Evolutionary conservation across 2,797 vertebrate genomes (phyloP).

Genomic region (Pseudochirops cupreus): DNA sequence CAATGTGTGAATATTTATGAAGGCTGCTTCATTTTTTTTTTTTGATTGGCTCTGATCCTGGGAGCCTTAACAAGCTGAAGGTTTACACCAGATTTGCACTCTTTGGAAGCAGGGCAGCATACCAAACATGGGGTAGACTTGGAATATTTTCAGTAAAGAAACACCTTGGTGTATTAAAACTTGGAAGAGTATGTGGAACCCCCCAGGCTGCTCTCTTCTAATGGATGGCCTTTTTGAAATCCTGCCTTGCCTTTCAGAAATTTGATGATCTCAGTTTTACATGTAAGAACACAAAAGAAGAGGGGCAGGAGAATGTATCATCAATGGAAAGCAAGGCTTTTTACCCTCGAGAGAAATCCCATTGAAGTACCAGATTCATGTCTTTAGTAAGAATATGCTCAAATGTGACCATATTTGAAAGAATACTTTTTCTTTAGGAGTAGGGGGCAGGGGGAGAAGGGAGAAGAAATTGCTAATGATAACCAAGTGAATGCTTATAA

Average conservation of each 20-base stretch:
- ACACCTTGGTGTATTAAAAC: conserved; percentile 53
- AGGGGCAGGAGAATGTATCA: background rate
- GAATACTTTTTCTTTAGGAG: background rate
- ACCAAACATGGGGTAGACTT: conserved; percentile 28
- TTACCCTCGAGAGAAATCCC: conserved; percentile 1
- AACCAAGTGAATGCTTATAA: background rate
- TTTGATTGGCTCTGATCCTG: conserved; percentile 59
- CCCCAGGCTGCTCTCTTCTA: conserved; percentile 43
- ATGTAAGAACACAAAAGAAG: conserved; percentile 26
- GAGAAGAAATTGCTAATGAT: background rate
- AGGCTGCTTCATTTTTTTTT: conserved; percentile 29
- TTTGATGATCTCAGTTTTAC: conserved; percentile 55
- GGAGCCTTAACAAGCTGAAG: conserved; percentile 56
- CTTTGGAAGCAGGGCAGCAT: conserved; percentile 35
- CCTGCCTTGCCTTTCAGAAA: conserved; percentile 55
- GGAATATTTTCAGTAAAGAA: conserved; percentile 56
- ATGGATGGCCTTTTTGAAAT: conserved; percentile 45
- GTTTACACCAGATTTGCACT: conserved; percentile 49
- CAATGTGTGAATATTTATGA: conserved; percentile 61
- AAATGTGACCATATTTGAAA: background rate
- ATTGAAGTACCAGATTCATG: background rate
- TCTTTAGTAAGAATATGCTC: background rate
- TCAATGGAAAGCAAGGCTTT: background rate
- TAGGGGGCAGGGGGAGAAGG: background rate
- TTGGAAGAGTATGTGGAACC: conserved; percentile 40